phyloP scores from a whole-genome alignment of 2,113 vertebrate genomes.

The Dromiciops gliroides region DNA sequence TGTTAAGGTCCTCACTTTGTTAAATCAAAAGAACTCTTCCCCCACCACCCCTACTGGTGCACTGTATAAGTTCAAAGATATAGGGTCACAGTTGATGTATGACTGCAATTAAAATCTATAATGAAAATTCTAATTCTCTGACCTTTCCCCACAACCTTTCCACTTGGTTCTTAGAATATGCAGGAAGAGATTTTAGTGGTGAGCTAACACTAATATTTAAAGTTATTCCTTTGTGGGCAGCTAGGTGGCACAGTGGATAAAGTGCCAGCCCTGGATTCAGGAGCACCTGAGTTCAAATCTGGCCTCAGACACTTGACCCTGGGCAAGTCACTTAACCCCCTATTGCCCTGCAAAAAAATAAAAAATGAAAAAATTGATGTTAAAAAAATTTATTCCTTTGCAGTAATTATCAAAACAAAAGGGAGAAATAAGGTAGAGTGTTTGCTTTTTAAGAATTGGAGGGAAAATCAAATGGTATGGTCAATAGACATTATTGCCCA shows the following conservation, averaged over 20 bases:
- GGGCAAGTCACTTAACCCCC: too few species aligned
- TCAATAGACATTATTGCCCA: neutral
- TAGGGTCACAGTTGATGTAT: neutral
- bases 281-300: too few species aligned
- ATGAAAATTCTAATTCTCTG: neutral
- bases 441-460: neutral
- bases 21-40: neutral
- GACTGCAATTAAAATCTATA: neutral
- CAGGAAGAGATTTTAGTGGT: neutral
- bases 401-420: neutral
- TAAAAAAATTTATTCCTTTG: neutral
- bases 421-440: neutral
- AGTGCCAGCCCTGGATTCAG: too few species aligned
- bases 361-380: too few species aligned
- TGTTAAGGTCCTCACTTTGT: neutral
- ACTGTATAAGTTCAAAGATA: neutral
- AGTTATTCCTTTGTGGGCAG: too few species aligned
- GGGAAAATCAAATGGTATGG: neutral
- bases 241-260: too few species aligned
- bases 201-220: neutral
- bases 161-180: neutral
- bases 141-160: neutral
- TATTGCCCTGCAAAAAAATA: too few species aligned
- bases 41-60: neutral
- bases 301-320: too few species aligned